These are phyloP conservation scores for Pteria penguin DNA, from an alignment of 2,888 invertebrate genomes.

Conservation along the genomic window DNA sequence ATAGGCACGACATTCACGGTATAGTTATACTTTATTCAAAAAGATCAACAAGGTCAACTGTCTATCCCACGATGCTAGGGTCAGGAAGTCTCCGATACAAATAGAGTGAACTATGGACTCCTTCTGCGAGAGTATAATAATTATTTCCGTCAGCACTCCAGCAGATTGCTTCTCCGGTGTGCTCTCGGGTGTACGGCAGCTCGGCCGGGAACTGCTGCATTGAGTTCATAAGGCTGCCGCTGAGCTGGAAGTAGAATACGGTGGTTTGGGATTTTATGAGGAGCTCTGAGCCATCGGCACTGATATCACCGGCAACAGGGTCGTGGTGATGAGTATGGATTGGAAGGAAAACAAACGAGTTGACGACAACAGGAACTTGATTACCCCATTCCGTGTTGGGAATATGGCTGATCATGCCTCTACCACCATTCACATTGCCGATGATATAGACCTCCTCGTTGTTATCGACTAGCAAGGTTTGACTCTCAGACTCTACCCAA, in stretches of 20 bases:
- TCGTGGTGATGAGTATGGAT: conserved; percentile 32
- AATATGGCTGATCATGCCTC: conserved; percentile 28
- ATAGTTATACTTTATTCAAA: neutral
- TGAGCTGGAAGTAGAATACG: conserved; percentile 40
- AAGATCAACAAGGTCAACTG: neutral
- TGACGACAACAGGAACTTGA: conserved; percentile 6
- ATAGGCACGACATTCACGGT: neutral
- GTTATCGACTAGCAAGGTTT: conserved; percentile 43
- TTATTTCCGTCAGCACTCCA: conserved; percentile 26
- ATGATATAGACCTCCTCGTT: conserved; percentile 42
- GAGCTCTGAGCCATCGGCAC: conserved; percentile 38
- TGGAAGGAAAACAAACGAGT: conserved; percentile 8
- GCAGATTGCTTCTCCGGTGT: conserved; percentile 31
- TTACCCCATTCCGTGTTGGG: conserved; percentile 40
- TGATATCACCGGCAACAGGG: conserved; percentile 45
- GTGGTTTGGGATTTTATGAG: conserved; percentile 41
- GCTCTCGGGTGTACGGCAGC: conserved; percentile 26
- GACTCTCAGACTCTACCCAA: conserved; percentile 39
- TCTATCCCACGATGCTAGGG: neutral
- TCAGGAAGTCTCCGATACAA: conserved; percentile 6
- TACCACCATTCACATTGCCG: conserved; percentile 33
- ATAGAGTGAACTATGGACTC: conserved; percentile 15
- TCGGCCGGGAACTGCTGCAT: conserved; percentile 2
- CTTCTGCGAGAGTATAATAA: conserved; percentile 41
- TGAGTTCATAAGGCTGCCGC: conserved; percentile 11